phyloP scores from a whole-genome alignment of 2,113 vertebrate genomes.

The Ptilorrhoa leucosticta region DNA sequence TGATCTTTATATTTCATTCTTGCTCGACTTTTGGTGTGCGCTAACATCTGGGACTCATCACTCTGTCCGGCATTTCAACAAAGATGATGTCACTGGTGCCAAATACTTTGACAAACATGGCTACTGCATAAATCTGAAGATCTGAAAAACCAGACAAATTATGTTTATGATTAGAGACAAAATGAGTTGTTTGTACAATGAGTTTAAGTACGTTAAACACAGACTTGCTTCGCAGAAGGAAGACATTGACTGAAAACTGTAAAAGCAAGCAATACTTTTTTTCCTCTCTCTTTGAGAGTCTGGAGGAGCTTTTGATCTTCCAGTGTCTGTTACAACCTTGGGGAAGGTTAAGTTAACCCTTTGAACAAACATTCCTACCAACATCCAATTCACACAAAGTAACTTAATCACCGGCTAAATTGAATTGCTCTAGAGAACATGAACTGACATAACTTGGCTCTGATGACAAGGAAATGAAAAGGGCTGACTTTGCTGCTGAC shows the following conservation, averaged over 20 bases:
- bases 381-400: neutral
- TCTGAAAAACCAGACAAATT: constrained; percentile 19
- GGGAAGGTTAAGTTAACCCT: constrained; percentile 52
- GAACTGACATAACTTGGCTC: neutral
- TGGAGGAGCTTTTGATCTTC: constrained; percentile 43
- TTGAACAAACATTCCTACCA: constrained; percentile 23
- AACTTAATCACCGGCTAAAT: constrained; percentile 27
- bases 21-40: accelerated
- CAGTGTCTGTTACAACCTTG: neutral
- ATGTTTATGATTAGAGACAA: neutral
- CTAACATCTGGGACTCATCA: constrained; percentile 66
- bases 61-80: neutral
- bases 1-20: neutral
- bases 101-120: constrained; percentile 41
- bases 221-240: constrained; percentile 6
- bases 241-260: constrained; percentile 1
- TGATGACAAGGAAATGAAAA: constrained; percentile 1
- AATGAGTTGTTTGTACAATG: neutral
- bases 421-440: constrained; percentile 6
- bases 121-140: constrained; percentile 49
- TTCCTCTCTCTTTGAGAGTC: neutral
- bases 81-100: constrained; percentile 43
- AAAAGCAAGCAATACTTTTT: neutral
- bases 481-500: neutral
- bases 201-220: neutral